Evolutionary conservation across 1,140 invertebrate species (phyloP).

Genomic region (Solenopsis fugax): DNA sequence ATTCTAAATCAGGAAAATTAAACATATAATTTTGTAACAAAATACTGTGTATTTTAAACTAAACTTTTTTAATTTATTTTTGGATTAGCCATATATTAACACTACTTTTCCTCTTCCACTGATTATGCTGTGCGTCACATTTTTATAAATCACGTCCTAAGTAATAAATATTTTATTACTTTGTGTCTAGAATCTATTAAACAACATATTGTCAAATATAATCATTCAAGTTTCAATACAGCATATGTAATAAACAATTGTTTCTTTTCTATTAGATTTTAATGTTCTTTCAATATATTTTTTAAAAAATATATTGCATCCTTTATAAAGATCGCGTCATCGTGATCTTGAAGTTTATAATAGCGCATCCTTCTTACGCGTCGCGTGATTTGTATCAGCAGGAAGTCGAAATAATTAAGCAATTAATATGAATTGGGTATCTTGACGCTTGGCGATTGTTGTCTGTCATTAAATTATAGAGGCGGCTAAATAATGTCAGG

Average conservation of each 20-base stretch:
- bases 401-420: constrained; percentile 47
- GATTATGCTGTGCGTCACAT: no score
- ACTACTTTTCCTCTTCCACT: no score
- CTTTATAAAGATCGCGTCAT: not conserved
- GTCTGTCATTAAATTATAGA: constrained; percentile 37
- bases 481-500: constrained; percentile 51
- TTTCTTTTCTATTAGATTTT: not conserved
- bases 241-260: not conserved
- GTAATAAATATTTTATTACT: no score
- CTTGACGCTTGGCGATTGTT: constrained; percentile 44
- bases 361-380: not conserved
- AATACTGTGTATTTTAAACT: no score
- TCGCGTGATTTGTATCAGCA: constrained; percentile 37
- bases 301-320: not conserved
- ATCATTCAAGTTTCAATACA: no score
- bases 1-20: no score
- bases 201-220: no score
- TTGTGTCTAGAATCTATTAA: no score
- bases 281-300: not conserved
- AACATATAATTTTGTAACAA: no score
- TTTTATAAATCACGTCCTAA: no score
- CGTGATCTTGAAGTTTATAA: not conserved
- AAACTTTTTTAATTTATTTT: no score
- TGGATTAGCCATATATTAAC: no score
- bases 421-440: constrained; percentile 45